Percentiles rank a stretch among this genome's conserved stretches.
Evolutionary conservation across 2,888 invertebrate species (phyloP).

Genomic region (Acrobasis consociella): DNA sequence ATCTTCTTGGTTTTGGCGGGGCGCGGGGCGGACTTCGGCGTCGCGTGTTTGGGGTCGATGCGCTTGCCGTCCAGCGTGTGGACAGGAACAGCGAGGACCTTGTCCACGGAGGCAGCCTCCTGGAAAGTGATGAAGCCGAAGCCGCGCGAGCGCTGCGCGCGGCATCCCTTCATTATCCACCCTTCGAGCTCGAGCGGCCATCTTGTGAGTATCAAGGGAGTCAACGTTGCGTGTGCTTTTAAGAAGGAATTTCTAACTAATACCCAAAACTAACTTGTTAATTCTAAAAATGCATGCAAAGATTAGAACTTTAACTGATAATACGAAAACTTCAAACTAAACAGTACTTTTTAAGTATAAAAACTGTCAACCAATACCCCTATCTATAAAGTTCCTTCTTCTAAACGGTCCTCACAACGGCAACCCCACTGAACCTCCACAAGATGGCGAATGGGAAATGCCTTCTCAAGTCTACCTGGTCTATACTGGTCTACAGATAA

Average conservation of each 20-base stretch:
- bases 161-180: conserved; percentile 49
- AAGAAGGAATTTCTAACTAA: conserved; percentile 5
- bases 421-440: background rate
- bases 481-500: conserved; percentile 6
- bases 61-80: conserved; percentile 96
- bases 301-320: conserved; percentile 7
- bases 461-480: conserved; percentile 6
- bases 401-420: conserved; percentile 1
- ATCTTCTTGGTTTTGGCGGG: conserved; percentile 96
- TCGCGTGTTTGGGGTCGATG: conserved; percentile 97
- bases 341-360: background rate
- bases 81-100: conserved; percentile 94
- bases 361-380: background rate
- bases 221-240: background rate
- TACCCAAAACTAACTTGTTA: conserved; percentile 6
- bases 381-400: background rate
- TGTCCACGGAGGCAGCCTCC: conserved; percentile 94
- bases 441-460: conserved; percentile 12
- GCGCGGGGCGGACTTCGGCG: conserved; percentile 94
- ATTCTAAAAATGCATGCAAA: conserved; percentile 5
- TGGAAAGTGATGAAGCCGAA: conserved; percentile 97
- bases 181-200: background rate
- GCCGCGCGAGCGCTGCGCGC: conserved; percentile 94
- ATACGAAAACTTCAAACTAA: conserved; percentile 7
- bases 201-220: conserved; percentile 3